phyloP scores from a whole-genome alignment of 2,888 invertebrate genomes.

The Meiosimyza decipiens region DNA sequence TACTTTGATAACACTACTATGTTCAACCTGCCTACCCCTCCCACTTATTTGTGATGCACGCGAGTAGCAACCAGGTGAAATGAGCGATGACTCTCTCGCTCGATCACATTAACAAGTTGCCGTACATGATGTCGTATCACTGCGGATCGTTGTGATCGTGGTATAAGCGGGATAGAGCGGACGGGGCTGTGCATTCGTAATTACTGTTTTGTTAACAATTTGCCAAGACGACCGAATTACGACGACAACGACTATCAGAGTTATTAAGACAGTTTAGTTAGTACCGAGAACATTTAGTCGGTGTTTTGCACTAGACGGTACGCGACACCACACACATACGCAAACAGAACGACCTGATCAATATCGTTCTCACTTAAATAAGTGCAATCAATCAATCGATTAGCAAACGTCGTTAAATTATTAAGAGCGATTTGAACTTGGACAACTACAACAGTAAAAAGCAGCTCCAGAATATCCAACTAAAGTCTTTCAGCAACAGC shows the following conservation, averaged over 20 bases:
- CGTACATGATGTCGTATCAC: background rate
- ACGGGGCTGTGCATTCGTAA: slow-evolving; percentile 44
- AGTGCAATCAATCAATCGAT: slow-evolving; percentile 10
- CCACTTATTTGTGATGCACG: too few species aligned
- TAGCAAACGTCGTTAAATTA: slow-evolving; percentile 8
- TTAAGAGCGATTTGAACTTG: background rate
- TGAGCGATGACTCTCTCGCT: background rate
- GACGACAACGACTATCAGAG: slow-evolving; percentile 49
- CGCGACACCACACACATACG: slow-evolving; percentile 25
- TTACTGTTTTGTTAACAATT: slow-evolving; percentile 58
- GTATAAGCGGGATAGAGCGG: background rate
- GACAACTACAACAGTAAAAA: background rate
- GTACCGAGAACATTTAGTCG: slow-evolving; percentile 64
- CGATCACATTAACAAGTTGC: background rate
- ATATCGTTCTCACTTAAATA: background rate
- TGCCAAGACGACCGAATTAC: slow-evolving; percentile 54
- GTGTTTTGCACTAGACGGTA: slow-evolving; percentile 59
- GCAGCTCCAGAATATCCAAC: background rate
- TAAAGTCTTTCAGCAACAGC: background rate
- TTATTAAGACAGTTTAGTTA: slow-evolving; percentile 63
- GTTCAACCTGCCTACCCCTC: too few species aligned
- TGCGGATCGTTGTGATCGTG: slow-evolving; percentile 6
- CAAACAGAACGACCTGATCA: background rate
- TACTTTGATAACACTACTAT: too few species aligned
- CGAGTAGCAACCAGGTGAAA: background rate